phyloP scores from a whole-genome alignment of 2,113 vertebrate species.

The Lepus europaeus region DNA sequence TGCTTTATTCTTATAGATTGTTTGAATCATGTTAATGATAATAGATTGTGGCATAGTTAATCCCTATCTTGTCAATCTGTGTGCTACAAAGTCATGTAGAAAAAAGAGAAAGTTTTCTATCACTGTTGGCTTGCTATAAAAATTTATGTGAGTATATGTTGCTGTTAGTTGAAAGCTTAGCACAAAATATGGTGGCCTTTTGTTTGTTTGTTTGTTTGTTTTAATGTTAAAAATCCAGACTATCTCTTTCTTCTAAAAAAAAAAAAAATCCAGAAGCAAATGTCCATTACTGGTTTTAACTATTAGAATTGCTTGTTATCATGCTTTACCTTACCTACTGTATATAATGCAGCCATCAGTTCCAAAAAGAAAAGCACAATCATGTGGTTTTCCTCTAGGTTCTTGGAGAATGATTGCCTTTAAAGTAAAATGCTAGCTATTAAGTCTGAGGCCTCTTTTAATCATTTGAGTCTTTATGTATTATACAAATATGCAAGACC shows the following conservation, averaged over 20 bases:
- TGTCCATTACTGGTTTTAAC: neutral
- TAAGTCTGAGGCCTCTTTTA: conserved; percentile 76
- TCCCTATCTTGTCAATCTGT: neutral
- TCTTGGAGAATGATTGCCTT: conserved; percentile 64
- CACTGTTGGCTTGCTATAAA: neutral
- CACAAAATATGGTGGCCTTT: neutral
- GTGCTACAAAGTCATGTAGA: neutral
- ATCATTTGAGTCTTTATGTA: conserved; percentile 66
- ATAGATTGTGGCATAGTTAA: neutral
- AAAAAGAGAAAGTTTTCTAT: neutral
- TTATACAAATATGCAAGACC: conserved; percentile 79
- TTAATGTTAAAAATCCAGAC: neutral
- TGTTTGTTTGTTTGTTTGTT: neutral
- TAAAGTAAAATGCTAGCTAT: conserved; percentile 72
- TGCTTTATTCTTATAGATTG: neutral
- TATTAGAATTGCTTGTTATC: neutral
- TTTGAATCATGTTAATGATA: neutral
- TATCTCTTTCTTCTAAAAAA: neutral
- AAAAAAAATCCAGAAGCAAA: neutral
- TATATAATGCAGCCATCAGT: conserved; percentile 59
- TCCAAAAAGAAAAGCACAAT: conserved; percentile 49
- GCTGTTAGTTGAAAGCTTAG: neutral
- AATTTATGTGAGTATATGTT: neutral
- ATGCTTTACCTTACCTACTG: neutral
- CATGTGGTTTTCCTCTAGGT: conserved; percentile 35